phyloP scores from a whole-genome alignment of 2,888 invertebrate genomes.

The Drosophila neonasuta region DNA sequence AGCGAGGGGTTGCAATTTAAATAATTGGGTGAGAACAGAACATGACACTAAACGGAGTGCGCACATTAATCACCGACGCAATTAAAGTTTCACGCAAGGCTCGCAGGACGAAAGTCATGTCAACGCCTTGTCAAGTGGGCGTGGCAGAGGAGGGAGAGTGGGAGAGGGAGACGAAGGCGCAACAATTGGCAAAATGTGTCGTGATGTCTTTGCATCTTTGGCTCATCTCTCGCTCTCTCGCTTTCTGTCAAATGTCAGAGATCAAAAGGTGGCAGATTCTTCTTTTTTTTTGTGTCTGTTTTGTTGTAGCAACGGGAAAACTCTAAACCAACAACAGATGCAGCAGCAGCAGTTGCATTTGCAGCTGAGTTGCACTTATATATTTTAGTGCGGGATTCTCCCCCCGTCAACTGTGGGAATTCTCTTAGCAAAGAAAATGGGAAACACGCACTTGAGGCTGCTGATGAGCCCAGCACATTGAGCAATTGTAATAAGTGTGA shows the following conservation, averaged over 20 bases:
- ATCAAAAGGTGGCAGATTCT: constrained; percentile 39
- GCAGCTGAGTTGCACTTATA: constrained; percentile 12
- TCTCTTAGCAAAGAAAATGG: constrained; percentile 42
- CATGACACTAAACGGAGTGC: constrained; percentile 40
- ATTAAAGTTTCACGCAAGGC: constrained; percentile 38
- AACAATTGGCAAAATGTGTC: too few species aligned
- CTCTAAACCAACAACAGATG: constrained; percentile 14
- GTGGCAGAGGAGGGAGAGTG: neutral
- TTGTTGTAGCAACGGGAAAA: constrained; percentile 40
- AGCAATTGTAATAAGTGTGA: constrained; percentile 38
- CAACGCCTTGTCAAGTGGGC: constrained; percentile 26
- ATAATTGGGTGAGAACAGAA: constrained; percentile 56
- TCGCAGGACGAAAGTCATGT: constrained; percentile 11
- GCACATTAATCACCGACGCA: constrained; percentile 19
- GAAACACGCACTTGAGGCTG: constrained; percentile 56
- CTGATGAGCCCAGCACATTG: constrained; percentile 20
- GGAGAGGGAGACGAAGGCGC: too few species aligned
- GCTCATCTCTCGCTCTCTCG: neutral
- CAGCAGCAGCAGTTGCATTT: constrained; percentile 22
- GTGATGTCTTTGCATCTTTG: neutral
- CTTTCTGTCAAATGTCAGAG: constrained; percentile 29
- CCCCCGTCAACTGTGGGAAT: constrained; percentile 47
- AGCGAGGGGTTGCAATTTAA: constrained; percentile 32
- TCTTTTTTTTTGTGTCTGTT: constrained; percentile 4
- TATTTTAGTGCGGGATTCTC: constrained; percentile 34